phyloP scores from a whole-genome alignment of 2,888 invertebrate species.

The Himalopsyche anomala region DNA sequence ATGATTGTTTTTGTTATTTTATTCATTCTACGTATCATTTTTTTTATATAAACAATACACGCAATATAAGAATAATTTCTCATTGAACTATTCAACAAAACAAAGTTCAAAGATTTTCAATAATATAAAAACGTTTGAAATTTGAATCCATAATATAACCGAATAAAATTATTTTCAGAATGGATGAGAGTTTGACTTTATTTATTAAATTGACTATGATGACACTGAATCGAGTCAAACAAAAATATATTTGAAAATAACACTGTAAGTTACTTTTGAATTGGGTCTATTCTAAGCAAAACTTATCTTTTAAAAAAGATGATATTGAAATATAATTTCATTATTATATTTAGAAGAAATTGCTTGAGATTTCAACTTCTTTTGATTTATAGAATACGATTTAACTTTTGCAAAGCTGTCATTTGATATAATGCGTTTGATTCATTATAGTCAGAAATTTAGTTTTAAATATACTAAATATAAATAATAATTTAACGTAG shows the following conservation, averaged over 20 bases:
- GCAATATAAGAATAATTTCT: too few relatives aligned
- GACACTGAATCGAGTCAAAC: too few relatives aligned
- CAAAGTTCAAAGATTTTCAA: too few relatives aligned
- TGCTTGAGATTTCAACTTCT: background rate
- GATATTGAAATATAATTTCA: background rate
- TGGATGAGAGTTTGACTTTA: too few relatives aligned
- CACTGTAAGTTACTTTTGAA: background rate
- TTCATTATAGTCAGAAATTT: background rate
- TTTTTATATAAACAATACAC: too few relatives aligned
- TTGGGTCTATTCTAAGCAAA: background rate
- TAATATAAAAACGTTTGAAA: too few relatives aligned
- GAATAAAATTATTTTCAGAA: too few relatives aligned
- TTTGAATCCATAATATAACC: too few relatives aligned
- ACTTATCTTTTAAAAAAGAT: background rate
- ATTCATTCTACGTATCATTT: too few relatives aligned
- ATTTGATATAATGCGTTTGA: background rate
- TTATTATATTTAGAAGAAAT: background rate
- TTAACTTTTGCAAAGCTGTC: slow-evolving; percentile 11
- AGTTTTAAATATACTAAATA: background rate
- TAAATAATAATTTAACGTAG: background rate
- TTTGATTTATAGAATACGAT: background rate
- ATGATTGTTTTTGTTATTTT: too few relatives aligned
- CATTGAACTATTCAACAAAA: too few relatives aligned
- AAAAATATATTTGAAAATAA: background rate
- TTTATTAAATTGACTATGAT: too few relatives aligned